Conservation (phyloP, 2,113 vertebrate species). For the Eretmodus cyanostictus region DNA sequence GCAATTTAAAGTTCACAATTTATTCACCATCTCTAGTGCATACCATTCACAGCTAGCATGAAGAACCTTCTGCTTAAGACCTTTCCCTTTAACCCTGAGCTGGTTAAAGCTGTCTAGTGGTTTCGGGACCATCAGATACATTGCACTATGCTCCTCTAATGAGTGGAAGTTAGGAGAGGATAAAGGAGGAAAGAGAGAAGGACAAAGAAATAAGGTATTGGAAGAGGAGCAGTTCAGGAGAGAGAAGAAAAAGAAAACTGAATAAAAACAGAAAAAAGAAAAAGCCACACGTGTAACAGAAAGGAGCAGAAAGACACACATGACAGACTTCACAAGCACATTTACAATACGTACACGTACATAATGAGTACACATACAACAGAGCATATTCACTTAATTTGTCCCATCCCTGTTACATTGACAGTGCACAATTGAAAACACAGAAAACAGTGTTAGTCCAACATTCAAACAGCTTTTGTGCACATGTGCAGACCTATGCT, state of each 20-base stretch:
- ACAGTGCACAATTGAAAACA: not conserved
- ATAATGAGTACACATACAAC: not conserved
- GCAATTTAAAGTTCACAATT: not conserved
- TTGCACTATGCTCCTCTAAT: constrained; percentile 87
- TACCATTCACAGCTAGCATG: constrained; percentile 85
- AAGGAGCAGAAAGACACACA: not conserved
- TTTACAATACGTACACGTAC: not conserved
- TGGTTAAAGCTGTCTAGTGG: constrained; percentile 87
- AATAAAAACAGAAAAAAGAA: not conserved
- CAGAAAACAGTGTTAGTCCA: constrained; percentile 2
- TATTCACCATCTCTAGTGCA: not conserved
- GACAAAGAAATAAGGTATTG: not conserved
- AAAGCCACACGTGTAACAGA: not conserved
- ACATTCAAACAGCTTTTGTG: not conserved
- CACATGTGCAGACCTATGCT: not conserved
- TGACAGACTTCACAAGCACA: not conserved
- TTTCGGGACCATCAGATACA: constrained; percentile 89
- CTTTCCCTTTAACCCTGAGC: constrained; percentile 87
- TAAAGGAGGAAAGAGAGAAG: not conserved
- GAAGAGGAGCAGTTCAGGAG: not conserved
- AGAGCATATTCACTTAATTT: not conserved
- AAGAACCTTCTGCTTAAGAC: constrained; percentile 86
- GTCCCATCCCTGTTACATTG: not conserved
- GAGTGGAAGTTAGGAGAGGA: constrained; percentile 60
- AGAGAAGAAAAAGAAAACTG: not conserved